Evolutionary conservation across 2,797 vertebrate species (phyloP).

Genomic region (Cetoscarus ocellatus): DNA sequence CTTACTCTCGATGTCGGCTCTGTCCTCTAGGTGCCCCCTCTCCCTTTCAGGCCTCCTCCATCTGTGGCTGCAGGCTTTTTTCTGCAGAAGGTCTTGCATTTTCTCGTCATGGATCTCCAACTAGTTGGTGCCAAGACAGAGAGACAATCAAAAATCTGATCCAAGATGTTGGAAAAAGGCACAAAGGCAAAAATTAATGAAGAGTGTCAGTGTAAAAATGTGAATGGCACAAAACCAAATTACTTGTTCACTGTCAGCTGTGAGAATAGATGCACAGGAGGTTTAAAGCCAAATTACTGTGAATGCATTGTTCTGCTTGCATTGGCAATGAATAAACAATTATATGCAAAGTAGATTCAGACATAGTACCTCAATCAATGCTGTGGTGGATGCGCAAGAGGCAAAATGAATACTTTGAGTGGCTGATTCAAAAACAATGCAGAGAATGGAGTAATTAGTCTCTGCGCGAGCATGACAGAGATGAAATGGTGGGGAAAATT

Average conservation of each 20-base stretch:
- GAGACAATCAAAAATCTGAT: slow-evolving; percentile 28
- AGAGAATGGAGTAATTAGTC: slow-evolving; percentile 49
- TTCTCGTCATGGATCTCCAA: slow-evolving; percentile 97
- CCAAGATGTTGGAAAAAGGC: slow-evolving; percentile 9
- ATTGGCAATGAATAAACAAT: slow-evolving; percentile 50
- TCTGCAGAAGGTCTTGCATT: slow-evolving; percentile 92
- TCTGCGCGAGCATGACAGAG: slow-evolving; percentile 44
- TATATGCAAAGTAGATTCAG: slow-evolving; percentile 46
- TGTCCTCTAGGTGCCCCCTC: slow-evolving; percentile 94
- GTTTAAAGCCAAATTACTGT: slow-evolving; percentile 32
- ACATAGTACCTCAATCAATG: slow-evolving; percentile 39
- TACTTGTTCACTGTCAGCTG: slow-evolving; percentile 22
- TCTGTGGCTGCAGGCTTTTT: slow-evolving; percentile 86
- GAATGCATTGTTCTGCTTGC: slow-evolving; percentile 25
- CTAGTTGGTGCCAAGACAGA: slow-evolving; percentile 82
- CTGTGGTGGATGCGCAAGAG: slow-evolving; percentile 9
- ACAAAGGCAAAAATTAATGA: slow-evolving; percentile 24
- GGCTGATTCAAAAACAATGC: slow-evolving; percentile 45
- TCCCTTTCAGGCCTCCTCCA: slow-evolving; percentile 89
- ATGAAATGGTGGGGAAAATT: slow-evolving; percentile 32
- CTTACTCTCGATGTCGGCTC: slow-evolving; percentile 95
- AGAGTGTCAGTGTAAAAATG: slow-evolving; percentile 18
- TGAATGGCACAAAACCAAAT: slow-evolving; percentile 13
- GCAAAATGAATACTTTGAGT: slow-evolving; percentile 29
- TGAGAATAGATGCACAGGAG: slow-evolving; percentile 26